Evolutionary conservation across 2,113 vertebrate genomes (phyloP).

Genomic region (Circaetus cinerascens): DNA sequence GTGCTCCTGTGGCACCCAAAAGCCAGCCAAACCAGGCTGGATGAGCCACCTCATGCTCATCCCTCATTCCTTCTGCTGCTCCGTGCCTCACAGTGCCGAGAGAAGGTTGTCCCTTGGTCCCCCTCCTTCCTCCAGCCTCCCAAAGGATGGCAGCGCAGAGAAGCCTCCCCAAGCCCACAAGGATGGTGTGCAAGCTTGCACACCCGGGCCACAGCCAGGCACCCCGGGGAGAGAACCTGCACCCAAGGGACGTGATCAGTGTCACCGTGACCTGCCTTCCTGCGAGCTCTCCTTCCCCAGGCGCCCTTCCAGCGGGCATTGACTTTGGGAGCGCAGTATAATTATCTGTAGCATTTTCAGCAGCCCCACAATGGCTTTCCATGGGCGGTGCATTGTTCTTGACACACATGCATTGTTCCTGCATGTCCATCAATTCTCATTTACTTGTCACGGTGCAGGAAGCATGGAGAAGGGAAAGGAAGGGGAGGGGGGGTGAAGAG

Average conservation of each 20-base stretch:
- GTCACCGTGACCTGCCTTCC: conserved; percentile 50
- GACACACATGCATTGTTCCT: conserved; percentile 54
- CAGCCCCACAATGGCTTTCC: conserved; percentile 56
- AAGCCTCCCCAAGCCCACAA: not conserved
- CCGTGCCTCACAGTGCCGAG: fast-evolving
- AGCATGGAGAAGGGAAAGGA: conserved; percentile 19
- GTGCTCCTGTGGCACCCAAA: not conserved
- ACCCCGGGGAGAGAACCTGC: not conserved
- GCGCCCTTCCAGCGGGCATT: conserved; percentile 20
- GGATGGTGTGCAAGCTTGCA: fast-evolving
- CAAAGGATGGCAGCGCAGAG: not conserved
- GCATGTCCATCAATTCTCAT: conserved; percentile 64
- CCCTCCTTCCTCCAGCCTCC: not conserved
- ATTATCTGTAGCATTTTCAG: conserved; percentile 49
- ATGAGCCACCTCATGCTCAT: not conserved
- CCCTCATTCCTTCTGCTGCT: not conserved
- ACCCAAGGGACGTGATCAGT: not conserved
- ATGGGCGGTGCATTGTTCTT: conserved; percentile 45
- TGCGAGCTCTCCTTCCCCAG: not conserved
- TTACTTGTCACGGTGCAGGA: conserved; percentile 66
- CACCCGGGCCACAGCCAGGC: not conserved
- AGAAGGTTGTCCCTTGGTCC: not conserved
- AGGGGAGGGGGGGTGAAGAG: not conserved
- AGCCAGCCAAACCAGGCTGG: not conserved
- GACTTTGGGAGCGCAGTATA: not conserved